phyloP scores from a whole-genome alignment of 2,888 invertebrate species.

The Megaustenia siamemsis region DNA sequence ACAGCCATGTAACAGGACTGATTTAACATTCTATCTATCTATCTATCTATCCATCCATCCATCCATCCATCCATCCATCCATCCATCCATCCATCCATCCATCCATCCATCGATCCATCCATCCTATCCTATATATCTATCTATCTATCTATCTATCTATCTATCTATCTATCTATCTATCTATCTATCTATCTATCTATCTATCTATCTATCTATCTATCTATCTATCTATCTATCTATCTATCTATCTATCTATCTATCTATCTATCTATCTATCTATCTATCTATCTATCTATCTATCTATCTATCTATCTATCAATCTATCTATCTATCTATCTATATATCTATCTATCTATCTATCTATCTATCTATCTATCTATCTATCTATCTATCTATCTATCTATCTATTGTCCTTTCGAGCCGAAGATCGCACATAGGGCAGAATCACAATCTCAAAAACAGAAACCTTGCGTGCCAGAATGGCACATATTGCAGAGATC shows the following conservation, averaged over 20 bases:
- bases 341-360: too few species aligned
- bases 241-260: not conserved
- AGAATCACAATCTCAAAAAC: too few species aligned
- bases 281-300: not conserved
- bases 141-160: not conserved
- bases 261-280: not conserved
- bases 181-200: not conserved
- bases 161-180: not conserved
- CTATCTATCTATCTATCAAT: too few species aligned
- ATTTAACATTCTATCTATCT: not conserved
- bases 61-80: constrained; percentile 11
- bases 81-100: constrained; percentile 3
- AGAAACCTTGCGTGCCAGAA: too few species aligned
- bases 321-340: too few species aligned
- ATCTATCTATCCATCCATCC: not conserved
- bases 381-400: not conserved
- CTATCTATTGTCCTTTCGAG: too few species aligned
- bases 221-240: not conserved
- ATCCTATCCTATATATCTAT: not conserved
- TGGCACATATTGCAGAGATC: too few species aligned
- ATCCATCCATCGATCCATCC: not conserved
- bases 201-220: not conserved
- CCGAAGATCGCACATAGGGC: too few species aligned
- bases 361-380: too few species aligned
- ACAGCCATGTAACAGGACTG: too few species aligned